A percentile compares a stretch with the other conserved stretches of the same genome.
Conservation (phyloP, 1,140 invertebrate genomes). For the Lepidostoma basale region DNA sequence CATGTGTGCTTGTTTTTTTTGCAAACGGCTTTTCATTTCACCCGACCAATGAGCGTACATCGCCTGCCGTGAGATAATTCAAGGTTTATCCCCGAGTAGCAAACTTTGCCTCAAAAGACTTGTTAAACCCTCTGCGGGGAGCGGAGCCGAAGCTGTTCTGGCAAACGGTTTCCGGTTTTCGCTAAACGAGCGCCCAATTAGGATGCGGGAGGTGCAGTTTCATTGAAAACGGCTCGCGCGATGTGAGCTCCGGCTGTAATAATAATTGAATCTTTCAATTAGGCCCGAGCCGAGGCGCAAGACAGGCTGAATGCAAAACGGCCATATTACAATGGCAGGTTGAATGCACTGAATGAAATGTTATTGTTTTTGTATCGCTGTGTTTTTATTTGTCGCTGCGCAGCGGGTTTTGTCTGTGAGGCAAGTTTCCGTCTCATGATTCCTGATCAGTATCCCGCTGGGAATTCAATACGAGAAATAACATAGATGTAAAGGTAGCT, state of each 20-base stretch:
- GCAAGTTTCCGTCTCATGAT: too few species aligned
- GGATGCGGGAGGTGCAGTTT: conserved; percentile 7
- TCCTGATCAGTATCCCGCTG: too few species aligned
- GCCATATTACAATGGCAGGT: neutral
- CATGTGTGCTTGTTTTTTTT: too few species aligned
- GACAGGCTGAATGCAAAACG: conserved; percentile 10
- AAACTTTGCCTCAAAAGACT: neutral
- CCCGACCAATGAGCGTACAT: too few species aligned
- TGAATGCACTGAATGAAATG: neutral
- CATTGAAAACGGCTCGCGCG: conserved; percentile 17
- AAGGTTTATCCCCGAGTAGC: neutral
- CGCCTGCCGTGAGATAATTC: too few species aligned
- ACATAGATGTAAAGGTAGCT: neutral
- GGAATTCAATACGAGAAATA: neutral
- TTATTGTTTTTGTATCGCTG: neutral
- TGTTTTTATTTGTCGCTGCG: too few species aligned
- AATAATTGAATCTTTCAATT: conserved; percentile 27
- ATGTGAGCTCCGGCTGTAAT: conserved; percentile 12
- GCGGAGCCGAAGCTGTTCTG: neutral
- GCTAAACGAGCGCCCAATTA: conserved; percentile 21
- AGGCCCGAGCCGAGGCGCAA: neutral
- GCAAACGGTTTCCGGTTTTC: conserved; percentile 15
- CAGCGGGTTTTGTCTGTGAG: too few species aligned
- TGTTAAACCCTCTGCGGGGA: neutral
- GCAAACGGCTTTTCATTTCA: too few species aligned